Evolutionary conservation across 2,113 vertebrate genomes (phyloP).

Genomic region (cattle (Bos taurus)): DNA sequence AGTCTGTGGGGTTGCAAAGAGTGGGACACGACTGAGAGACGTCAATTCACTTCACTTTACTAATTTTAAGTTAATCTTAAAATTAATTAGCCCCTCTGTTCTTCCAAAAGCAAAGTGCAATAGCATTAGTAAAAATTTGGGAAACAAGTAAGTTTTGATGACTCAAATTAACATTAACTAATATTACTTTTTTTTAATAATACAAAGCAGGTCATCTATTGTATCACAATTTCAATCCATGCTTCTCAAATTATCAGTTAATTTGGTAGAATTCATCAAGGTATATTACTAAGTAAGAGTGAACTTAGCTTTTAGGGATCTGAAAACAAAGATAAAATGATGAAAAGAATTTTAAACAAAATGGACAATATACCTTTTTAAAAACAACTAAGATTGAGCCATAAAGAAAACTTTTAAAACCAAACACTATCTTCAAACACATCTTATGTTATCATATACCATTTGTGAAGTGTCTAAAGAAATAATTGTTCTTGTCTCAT

Average conservation of each 20-base stretch:
- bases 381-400: not conserved
- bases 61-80: slow-evolving; percentile 1
- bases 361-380: not conserved
- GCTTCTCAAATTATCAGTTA: not conserved
- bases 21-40: rapidly evolving
- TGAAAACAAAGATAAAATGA: slow-evolving; percentile 8
- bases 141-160: not conserved
- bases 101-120: not conserved
- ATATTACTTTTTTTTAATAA: not conserved
- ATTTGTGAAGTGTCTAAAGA: slow-evolving; percentile 99
- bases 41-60: not conserved
- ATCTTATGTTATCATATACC: slow-evolving; percentile 80
- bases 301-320: not conserved
- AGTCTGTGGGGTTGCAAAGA: too few species aligned
- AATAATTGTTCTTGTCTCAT: slow-evolving; percentile 94
- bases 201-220: not conserved
- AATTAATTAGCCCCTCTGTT: not conserved
- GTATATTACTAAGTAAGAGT: not conserved
- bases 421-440: not conserved
- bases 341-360: slow-evolving; percentile 20
- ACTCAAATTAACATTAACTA: slow-evolving; percentile 32
- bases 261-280: not conserved
- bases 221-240: not conserved
- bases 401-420: not conserved
- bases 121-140: not conserved